phyloP scores from a whole-genome alignment of 92 coral and sea anemone genomes.

The Siderastrea radians region DNA sequence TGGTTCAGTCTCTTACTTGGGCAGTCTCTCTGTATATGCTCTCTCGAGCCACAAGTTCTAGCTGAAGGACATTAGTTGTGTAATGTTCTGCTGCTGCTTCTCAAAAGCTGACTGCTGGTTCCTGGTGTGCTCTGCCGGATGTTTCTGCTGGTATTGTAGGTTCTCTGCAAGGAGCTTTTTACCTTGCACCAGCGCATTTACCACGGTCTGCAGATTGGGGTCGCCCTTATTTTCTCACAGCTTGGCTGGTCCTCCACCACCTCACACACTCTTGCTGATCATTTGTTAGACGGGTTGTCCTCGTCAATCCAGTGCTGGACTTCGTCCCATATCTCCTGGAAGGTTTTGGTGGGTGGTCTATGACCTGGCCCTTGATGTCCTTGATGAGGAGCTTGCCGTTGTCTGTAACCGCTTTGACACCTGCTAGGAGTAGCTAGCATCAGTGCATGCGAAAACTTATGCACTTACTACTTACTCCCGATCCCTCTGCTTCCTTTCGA shows the following conservation, averaged over 20 bases:
- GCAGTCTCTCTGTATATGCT: conserved; percentile 2
- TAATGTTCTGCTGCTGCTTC: conserved; percentile 24
- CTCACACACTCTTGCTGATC: too few species aligned
- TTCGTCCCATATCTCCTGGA: conserved; percentile 29
- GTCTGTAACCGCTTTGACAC: conserved; percentile 11
- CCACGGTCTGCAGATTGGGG: neutral
- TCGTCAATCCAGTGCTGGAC: conserved; percentile 9
- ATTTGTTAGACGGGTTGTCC: neutral
- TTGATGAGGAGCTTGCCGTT: conserved; percentile 35
- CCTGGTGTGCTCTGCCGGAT: conserved; percentile 33
- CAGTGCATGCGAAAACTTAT: conserved; percentile 2
- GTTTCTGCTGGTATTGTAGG: conserved; percentile 41
- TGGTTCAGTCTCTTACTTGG: neutral
- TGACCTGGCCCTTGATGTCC: conserved; percentile 36
- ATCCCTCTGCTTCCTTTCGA: conserved; percentile 10
- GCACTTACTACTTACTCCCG: neutral
- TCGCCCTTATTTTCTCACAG: too few species aligned
- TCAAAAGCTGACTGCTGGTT: conserved; percentile 35
- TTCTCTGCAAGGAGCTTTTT: conserved; percentile 44
- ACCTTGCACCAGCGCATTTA: neutral
- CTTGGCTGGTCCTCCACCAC: too few species aligned
- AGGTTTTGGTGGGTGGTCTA: conserved; percentile 46
- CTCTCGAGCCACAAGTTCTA: neutral
- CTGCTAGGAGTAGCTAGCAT: conserved; percentile 1
- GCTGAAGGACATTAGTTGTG: conserved; percentile 12